Conservation (phyloP, 1,140 invertebrate genomes). For the Pomphorhynchus laevis region DNA sequence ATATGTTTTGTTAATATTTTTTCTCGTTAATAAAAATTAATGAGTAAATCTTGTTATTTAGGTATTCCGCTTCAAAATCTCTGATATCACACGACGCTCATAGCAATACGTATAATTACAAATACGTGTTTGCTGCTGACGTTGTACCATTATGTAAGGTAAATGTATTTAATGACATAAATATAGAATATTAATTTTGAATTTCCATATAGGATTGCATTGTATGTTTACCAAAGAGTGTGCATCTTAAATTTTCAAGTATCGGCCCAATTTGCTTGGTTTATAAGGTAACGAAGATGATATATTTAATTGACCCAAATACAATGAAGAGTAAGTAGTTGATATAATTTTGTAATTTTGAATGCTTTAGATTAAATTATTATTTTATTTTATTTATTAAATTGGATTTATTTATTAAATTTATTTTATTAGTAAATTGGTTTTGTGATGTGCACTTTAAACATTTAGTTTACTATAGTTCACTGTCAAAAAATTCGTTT, state of each 20-base stretch:
- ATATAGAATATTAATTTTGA: not conserved
- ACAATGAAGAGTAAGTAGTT: constrained; percentile 40
- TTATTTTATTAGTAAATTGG: too few relatives aligned
- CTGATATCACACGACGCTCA: constrained; percentile 82
- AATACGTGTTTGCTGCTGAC: constrained; percentile 42
- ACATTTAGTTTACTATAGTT: too few relatives aligned
- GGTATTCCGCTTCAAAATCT: constrained; percentile 54
- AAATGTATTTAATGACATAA: constrained; percentile 1
- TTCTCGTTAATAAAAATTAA: too few relatives aligned
- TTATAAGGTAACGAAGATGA: constrained; percentile 42
- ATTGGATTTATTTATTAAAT: too few relatives aligned
- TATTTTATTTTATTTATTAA: too few relatives aligned
- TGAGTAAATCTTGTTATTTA: too few relatives aligned
- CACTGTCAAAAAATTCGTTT: too few relatives aligned
- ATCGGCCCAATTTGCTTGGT: constrained; percentile 60
- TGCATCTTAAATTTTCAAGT: constrained; percentile 53
- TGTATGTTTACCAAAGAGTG: constrained; percentile 49
- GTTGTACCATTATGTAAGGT: constrained; percentile 74
- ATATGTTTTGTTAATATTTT: too few relatives aligned
- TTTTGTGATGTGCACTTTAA: too few relatives aligned
- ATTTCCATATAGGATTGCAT: constrained; percentile 31
- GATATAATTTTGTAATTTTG: too few relatives aligned
- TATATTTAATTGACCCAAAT: constrained; percentile 65
- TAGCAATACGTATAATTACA: constrained; percentile 83
- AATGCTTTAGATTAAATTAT: too few relatives aligned